Conservation (phyloP, 1,140 invertebrate genomes). For the Spodoptera litura region DNA sequence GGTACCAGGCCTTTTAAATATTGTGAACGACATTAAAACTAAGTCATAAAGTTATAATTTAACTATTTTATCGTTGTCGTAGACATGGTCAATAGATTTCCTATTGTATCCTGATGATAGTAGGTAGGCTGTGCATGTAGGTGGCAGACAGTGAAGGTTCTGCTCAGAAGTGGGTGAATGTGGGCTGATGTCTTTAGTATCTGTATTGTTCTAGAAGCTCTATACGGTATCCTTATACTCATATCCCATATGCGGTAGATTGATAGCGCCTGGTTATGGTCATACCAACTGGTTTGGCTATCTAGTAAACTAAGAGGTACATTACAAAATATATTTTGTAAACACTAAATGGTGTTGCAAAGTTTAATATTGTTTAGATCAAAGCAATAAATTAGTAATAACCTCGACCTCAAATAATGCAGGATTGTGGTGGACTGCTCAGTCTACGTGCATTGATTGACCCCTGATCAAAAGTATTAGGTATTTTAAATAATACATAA, state of each 20-base stretch:
- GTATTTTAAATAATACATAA: too few relatives aligned
- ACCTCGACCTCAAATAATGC: too few relatives aligned
- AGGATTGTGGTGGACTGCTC: too few relatives aligned
- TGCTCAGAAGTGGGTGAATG: slow-evolving; percentile 22
- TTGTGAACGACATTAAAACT: slow-evolving; percentile 50
- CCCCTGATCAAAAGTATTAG: too few relatives aligned
- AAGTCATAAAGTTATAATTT: slow-evolving; percentile 48
- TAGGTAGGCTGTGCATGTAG: slow-evolving; percentile 16
- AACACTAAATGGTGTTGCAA: too few relatives aligned
- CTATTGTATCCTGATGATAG: slow-evolving; percentile 19
- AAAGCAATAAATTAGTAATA: too few relatives aligned
- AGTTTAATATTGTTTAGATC: too few relatives aligned
- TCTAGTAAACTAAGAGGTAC: background rate
- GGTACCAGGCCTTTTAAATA: slow-evolving; percentile 54
- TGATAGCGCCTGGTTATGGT: slow-evolving; percentile 4
- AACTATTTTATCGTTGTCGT: slow-evolving; percentile 15
- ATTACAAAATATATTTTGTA: background rate
- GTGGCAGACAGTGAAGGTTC: slow-evolving; percentile 14
- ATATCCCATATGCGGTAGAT: background rate
- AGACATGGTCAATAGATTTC: slow-evolving; percentile 24
- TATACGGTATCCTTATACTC: background rate
- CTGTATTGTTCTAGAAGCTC: slow-evolving; percentile 11
- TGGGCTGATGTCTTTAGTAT: slow-evolving; percentile 16
- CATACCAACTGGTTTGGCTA: too few relatives aligned
- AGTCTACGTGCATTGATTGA: too few relatives aligned